Conservation (phyloP, 2,113 vertebrate species). For the Corythaixoides concolor region DNA sequence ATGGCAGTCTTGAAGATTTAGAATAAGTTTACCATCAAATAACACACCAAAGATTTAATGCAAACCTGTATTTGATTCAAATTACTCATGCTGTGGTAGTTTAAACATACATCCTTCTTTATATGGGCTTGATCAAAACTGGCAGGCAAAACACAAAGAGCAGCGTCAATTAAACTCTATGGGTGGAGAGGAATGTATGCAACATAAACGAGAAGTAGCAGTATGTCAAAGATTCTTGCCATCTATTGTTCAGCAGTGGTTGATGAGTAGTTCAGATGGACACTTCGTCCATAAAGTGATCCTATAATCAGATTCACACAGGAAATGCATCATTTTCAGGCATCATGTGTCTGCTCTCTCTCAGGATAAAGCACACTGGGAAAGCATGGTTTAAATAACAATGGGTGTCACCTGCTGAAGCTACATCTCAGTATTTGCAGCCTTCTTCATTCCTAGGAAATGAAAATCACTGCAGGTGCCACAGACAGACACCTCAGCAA, state of each 20-base stretch:
- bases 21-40: slow-evolving; percentile 39
- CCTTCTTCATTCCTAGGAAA: background rate
- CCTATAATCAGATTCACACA: slow-evolving; percentile 8
- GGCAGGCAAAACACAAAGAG: slow-evolving; percentile 42
- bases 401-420: background rate
- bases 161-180: slow-evolving; percentile 29
- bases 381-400: background rate
- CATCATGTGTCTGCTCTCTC: background rate
- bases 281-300: background rate
- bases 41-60: slow-evolving; percentile 25
- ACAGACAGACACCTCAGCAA: background rate
- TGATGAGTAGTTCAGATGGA: background rate
- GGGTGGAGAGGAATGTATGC: background rate
- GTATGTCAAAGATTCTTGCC: slow-evolving; percentile 4
- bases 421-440: background rate
- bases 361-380: background rate
- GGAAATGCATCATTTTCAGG: slow-evolving; percentile 36
- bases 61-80: slow-evolving; percentile 54
- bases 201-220: background rate
- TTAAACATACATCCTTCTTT: slow-evolving; percentile 46
- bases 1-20: slow-evolving; percentile 37
- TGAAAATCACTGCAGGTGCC: background rate
- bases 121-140: slow-evolving; percentile 42
- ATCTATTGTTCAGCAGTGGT: background rate
- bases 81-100: slow-evolving; percentile 40